Percentiles rank a stretch among this genome's conserved stretches.
Evolutionary conservation across 2,797 vertebrate genomes (phyloP).

Genomic region (Eutrigla gurnardus): DNA sequence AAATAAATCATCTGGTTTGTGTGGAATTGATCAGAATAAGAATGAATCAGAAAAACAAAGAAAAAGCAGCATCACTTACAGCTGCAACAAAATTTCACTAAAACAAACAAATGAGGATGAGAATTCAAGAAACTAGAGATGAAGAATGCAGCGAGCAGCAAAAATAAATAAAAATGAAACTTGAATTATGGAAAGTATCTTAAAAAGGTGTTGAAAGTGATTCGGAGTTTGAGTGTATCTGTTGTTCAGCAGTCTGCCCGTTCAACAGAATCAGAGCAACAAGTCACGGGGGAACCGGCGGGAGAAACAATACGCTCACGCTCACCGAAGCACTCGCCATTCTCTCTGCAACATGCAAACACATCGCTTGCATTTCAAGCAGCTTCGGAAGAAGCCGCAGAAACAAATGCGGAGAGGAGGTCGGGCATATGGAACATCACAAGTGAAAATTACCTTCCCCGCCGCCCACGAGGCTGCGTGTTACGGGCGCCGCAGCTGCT

Average conservation of each 20-base stretch:
- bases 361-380: conserved; percentile 74
- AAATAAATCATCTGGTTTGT: neutral
- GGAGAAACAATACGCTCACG: conserved; percentile 34
- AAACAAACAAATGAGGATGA: conserved; percentile 15
- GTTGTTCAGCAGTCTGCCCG: conserved; percentile 39
- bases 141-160: neutral
- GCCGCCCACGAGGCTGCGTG: conserved; percentile 39
- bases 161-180: neutral
- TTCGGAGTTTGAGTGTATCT: conserved; percentile 17
- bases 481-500: conserved; percentile 39
- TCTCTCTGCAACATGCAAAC: conserved; percentile 48
- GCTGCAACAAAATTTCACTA: conserved; percentile 13
- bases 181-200: conserved; percentile 1
- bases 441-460: conserved; percentile 61
- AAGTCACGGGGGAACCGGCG: conserved; percentile 32
- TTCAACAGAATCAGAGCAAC: conserved; percentile 46
- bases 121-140: neutral
- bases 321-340: conserved; percentile 38
- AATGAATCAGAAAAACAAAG: conserved; percentile 5
- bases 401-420: conserved; percentile 42
- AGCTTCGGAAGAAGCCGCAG: conserved; percentile 49
- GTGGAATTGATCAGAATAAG: neutral
- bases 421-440: conserved; percentile 47
- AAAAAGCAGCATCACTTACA: neutral
- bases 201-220: neutral